Evolutionary conservation across 2,888 invertebrate species (phyloP).

Genomic region (Ophioninae sp.): DNA sequence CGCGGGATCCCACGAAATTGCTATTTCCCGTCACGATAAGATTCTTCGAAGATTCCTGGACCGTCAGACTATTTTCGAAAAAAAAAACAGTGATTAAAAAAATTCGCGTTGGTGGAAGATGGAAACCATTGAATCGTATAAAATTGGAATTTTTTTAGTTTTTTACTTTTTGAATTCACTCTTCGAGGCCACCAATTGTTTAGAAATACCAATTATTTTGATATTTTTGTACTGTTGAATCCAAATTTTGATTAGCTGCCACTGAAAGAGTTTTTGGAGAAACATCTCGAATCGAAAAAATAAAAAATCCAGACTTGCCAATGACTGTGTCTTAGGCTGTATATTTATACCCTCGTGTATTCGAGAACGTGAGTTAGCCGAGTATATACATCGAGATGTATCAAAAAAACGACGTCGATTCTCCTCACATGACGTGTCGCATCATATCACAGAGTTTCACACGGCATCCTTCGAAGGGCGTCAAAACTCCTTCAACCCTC

Average conservation of each 20-base stretch:
- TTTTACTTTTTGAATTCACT: too few relatives aligned
- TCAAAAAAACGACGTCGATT: constrained; percentile 67
- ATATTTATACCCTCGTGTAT: constrained; percentile 48
- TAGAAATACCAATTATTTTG: too few relatives aligned
- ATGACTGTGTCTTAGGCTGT: background rate
- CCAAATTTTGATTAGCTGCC: background rate
- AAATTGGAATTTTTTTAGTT: too few relatives aligned
- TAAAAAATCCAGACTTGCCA: background rate
- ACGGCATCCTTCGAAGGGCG: constrained; percentile 43
- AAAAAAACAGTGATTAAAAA: too few relatives aligned
- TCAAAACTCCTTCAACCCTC: constrained; percentile 34
- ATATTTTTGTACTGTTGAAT: too few relatives aligned
- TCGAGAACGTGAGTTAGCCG: constrained; percentile 32
- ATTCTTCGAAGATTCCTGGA: background rate
- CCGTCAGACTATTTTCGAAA: background rate
- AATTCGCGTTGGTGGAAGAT: too few relatives aligned
- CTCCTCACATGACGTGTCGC: constrained; percentile 72
- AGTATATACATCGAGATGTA: constrained; percentile 31
- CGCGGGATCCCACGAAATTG: constrained; percentile 44
- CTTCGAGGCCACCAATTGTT: too few relatives aligned
- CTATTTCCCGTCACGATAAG: constrained; percentile 11
- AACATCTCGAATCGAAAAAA: background rate
- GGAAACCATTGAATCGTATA: too few relatives aligned
- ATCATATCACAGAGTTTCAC: constrained; percentile 71
- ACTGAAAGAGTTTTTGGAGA: background rate